Conservation (phyloP, 2,113 vertebrate genomes). For the Muscicapa adusta region DNA sequence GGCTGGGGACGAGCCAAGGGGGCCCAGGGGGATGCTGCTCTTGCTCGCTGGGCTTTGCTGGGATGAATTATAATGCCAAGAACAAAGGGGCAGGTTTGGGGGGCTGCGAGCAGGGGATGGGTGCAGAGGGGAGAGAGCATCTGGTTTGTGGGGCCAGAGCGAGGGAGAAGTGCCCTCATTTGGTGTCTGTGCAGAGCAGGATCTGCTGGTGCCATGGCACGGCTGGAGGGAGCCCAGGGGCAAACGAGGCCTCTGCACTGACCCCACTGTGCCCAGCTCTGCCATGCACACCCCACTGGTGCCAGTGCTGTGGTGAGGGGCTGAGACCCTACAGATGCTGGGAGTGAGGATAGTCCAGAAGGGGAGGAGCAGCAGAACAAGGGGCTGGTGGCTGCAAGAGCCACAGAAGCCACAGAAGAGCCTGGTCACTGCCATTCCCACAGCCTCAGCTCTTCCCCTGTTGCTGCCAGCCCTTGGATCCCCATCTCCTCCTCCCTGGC, state of each 20-base stretch:
- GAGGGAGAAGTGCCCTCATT: neutral
- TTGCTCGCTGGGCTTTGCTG: neutral
- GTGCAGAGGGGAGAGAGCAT: neutral
- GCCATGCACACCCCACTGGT: neutral
- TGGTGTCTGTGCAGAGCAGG: neutral
- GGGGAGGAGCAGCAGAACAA: neutral
- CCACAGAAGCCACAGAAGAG: neutral
- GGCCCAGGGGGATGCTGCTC: conserved; percentile 59
- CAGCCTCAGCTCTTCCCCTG: neutral
- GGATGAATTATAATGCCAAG: conserved; percentile 41
- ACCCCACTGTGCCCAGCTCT: neutral
- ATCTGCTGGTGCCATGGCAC: neutral
- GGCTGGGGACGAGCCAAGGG: conserved; percentile 66
- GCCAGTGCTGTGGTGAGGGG: fast-evolving
- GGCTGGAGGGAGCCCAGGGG: neutral
- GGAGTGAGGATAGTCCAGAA: neutral
- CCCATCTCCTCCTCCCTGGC: neutral
- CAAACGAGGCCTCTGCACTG: neutral
- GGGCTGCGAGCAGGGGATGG: neutral
- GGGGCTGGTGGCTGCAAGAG: neutral
- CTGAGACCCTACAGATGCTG: neutral
- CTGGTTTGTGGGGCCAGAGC: neutral
- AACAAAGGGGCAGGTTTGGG: conserved; percentile 55
- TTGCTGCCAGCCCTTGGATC: neutral
- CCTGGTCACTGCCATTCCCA: neutral